Base-by-base conservation (phyloP, 2,113 vertebrate species). In the Aleadryas rufinucha region DNA sequence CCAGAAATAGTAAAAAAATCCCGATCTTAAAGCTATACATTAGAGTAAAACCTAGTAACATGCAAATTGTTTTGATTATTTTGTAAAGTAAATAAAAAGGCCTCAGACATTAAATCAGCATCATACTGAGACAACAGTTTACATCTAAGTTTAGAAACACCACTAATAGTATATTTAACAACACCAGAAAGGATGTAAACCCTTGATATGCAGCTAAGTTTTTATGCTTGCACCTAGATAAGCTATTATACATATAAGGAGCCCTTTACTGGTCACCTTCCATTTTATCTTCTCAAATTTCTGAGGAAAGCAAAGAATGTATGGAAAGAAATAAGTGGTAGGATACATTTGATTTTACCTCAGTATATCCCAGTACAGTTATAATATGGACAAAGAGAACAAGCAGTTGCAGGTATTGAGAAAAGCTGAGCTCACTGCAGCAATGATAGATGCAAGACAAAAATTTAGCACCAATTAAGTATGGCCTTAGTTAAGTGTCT, bases 371-470 rank as follows among this genome's bases (percentile, higher is more conserved):
- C 18, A 49, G 9, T 45, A 39, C 16, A 69, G 11, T 21, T 39
- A 59, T 3, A 69, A 70, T 14, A 39, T 2, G 7, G 16, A 30
- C 16, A 44, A 72, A 89, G 24, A 49, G 5, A 17, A 81, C 3
- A 84, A 87, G 9, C 3, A 22, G 3, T 31, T 66, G 13, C 15
- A 66, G 60, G 10, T 77, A 53, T 23, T 53, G 53, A 41, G 31
- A 77, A 87, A 89, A 79, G 10, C 17, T 66, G 31, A 78, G 6
- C 60, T 87, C 66, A 37, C 30, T n/a, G 24, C 16, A 78, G 16
- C 21, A 75, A 33, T 39, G 26, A 41, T 13, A 12, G 6, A 45
- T 30, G 7, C 7, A 87, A 0, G 0, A 41, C 22, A 69, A 59
- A 80, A 83, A 35, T 6, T 5, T 28, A 85, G 1, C 39, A 30